phyloP scores from a whole-genome alignment of 2,888 invertebrate species.

The Pterostichus niger region DNA sequence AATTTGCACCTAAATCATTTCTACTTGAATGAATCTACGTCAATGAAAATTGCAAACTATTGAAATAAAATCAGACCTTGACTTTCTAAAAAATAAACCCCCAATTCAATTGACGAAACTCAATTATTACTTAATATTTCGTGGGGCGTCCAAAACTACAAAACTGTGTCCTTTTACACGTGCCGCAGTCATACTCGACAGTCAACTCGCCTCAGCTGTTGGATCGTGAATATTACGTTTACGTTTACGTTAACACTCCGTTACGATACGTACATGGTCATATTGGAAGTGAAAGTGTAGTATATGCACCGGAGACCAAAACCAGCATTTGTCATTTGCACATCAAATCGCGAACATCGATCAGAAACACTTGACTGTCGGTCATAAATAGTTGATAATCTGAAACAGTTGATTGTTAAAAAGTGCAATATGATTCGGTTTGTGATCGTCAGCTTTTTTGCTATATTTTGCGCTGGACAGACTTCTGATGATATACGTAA shows the following conservation, averaged over 20 bases:
- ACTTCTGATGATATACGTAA: constrained; percentile 8
- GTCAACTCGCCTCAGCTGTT: not conserved
- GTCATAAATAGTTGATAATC: not conserved
- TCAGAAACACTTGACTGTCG: constrained; percentile 21
- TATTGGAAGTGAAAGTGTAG: constrained; percentile 58
- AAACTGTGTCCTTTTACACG: not conserved
- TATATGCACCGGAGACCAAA: constrained; percentile 20
- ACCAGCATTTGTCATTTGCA: constrained; percentile 70
- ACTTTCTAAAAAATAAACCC: constrained; percentile 30
- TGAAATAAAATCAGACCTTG: constrained; percentile 3
- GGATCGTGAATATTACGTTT: constrained; percentile 31
- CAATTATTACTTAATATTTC: constrained; percentile 12
- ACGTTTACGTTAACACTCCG: constrained; percentile 12
- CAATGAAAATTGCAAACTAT: too few relatives aligned
- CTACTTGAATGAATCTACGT: too few relatives aligned
- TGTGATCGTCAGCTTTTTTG: constrained; percentile 35
- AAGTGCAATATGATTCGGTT: constrained; percentile 36
- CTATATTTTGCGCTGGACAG: constrained; percentile 21
- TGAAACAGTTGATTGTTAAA: not conserved
- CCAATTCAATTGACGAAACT: constrained; percentile 21
- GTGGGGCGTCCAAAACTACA: constrained; percentile 6
- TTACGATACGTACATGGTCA: constrained; percentile 47
- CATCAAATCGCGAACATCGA: constrained; percentile 71
- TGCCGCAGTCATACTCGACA: not conserved
- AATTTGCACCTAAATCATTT: not conserved